These are phyloP conservation scores for Pyrocephalus nanus DNA, from an alignment of 2,797 vertebrate species.

Conservation along the genomic window DNA sequence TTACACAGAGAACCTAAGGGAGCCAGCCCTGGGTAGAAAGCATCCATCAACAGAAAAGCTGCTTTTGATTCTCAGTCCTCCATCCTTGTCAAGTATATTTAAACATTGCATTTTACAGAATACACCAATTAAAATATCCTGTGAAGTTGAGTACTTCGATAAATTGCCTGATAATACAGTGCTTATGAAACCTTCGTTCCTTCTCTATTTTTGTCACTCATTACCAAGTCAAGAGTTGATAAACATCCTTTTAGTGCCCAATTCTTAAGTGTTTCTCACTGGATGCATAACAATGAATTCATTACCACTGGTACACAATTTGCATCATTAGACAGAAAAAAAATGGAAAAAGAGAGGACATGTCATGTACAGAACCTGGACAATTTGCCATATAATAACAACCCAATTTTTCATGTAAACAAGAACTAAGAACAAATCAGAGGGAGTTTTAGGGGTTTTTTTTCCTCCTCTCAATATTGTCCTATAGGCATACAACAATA, in stretches of 20 bases:
- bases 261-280: constrained; percentile 85
- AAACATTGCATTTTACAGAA: constrained; percentile 74
- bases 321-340: constrained; percentile 79
- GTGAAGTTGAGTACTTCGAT: constrained; percentile 70
- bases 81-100: constrained; percentile 71
- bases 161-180: constrained; percentile 75
- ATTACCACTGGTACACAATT: constrained; percentile 84
- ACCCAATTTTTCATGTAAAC: constrained; percentile 76
- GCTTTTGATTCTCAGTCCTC: constrained; percentile 72
- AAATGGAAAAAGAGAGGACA: constrained; percentile 77
- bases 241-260: constrained; percentile 86
- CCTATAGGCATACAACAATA: constrained; percentile 53
- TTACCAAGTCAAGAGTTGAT: constrained; percentile 82
- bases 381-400: constrained; percentile 73
- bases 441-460: constrained; percentile 1
- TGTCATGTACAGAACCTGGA: constrained; percentile 77
- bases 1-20: constrained; percentile 76
- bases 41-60: constrained; percentile 65
- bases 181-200: constrained; percentile 69
- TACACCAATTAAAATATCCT: constrained; percentile 75
- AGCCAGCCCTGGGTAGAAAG: constrained; percentile 68
- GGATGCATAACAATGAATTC: constrained; percentile 82
- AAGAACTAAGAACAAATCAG: constrained; percentile 63
- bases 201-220: constrained; percentile 79
- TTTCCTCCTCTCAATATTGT: constrained; percentile 57